Base-by-base conservation (phyloP, 2,888 invertebrate genomes). In the Dilophus febrilis region DNA sequence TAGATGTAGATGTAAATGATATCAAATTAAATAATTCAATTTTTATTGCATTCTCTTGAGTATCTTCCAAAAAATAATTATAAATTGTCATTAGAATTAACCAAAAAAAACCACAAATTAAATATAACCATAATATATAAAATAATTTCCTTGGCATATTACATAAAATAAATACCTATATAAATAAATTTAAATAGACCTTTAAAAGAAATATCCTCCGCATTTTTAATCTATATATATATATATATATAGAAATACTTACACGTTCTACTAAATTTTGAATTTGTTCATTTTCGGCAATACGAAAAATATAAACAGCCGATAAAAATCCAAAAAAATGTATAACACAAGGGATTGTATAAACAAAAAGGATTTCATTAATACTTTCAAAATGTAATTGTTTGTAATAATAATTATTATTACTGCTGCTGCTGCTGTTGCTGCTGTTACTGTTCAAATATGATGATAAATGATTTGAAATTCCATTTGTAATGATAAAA, bases 201-300 rank as follows among this genome's bases (percentile, higher is more conserved):
- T n/a, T n/a, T n/a, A n/a, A n/a, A n/a, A n/a, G n/a, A n/a, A n/a
- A n/a, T n/a, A n/a, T n/a, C n/a, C n/a, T n/a, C n/a, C n/a, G n/a
- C n/a, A n/a, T n/a, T n/a, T n/a, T n/a, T n/a, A n/a, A n/a, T n/a
- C n/a, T n/a, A n/a, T n/a, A n/a, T n/a, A n/a, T n/a, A n/a, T n/a
- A n/a, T n/a, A n/a, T n/a, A n/a, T n/a, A n/a, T n/a, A n/a, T n/a
- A n/a, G n/a, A n/a, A n/a, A n/a, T n/a, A n/a, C n/a, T 64, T 53
- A 78, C 84, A 50, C 83, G 68, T 58, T 86, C 86, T 72, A 85
- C 82, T 37, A 86, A 65, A 63, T 81, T 80, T 50, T 83, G 82
- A 38, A 86, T 58, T 51, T 85, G 84, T 54, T 86, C 85, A 53
- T 82, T 83, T 55, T 85, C 83, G 27, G 77, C 74, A 47, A 77